Percentiles rank a stretch among this genome's conserved stretches.
Conservation (phyloP, 2,888 invertebrate species). For the Lomographa bimaculata region DNA sequence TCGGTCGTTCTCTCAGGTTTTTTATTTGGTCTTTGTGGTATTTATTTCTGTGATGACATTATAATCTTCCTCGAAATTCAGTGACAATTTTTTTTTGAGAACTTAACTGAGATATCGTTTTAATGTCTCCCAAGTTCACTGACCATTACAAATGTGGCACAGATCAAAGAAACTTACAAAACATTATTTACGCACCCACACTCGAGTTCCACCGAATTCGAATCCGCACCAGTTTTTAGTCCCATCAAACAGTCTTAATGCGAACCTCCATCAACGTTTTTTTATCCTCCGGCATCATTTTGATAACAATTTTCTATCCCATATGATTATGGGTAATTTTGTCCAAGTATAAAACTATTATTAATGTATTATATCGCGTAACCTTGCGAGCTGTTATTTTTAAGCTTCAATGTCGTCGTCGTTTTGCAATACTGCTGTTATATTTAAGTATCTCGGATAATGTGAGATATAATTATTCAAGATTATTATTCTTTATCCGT, state of each 20-base stretch:
- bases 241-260: constrained; percentile 67
- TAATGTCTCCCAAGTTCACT: constrained; percentile 26
- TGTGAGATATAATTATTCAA: constrained; percentile 23
- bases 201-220: constrained; percentile 54
- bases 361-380: constrained; percentile 70
- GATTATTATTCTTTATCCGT: constrained; percentile 11
- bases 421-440: constrained; percentile 20
- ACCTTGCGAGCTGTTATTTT: constrained; percentile 28
- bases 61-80: constrained; percentile 5
- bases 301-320: constrained; percentile 80
- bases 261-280: constrained; percentile 65
- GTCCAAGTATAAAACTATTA: constrained; percentile 72
- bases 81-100: constrained; percentile 2
- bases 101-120: constrained; percentile 11
- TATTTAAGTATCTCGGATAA: constrained; percentile 13
- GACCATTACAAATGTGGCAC: constrained; percentile 35
- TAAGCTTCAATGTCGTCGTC: constrained; percentile 18
- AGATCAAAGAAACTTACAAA: constrained; percentile 68
- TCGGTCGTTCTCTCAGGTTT: too few relatives aligned
- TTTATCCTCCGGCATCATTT: constrained; percentile 60
- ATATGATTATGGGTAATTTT: constrained; percentile 79
- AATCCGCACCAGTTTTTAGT: constrained; percentile 65
- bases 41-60: too few relatives aligned
- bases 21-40: too few relatives aligned
- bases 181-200: constrained; percentile 46